These are phyloP conservation scores for Drosophila nasuta DNA, from an alignment of 1,140 invertebrate species.

Conservation along the genomic window DNA sequence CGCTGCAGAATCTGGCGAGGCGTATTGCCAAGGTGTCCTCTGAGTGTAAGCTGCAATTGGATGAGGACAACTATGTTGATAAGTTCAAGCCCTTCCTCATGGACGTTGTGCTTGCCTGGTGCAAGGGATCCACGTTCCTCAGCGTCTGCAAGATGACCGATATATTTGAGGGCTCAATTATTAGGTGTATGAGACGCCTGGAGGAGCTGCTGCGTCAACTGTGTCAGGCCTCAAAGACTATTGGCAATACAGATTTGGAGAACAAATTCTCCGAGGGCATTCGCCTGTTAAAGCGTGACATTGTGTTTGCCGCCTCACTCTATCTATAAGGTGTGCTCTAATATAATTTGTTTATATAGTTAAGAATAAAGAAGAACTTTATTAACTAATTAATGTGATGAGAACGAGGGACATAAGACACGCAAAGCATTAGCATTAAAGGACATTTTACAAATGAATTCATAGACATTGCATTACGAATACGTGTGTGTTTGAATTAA, in stretches of 20 bases:
- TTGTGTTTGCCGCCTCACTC: conserved; percentile 99
- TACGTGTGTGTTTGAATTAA: conserved; percentile 10
- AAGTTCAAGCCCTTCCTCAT: conserved; percentile 97
- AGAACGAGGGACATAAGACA: not conserved
- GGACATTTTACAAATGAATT: conserved; percentile 40
- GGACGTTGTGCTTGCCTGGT: conserved; percentile 99
- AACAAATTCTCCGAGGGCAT: conserved; percentile 98
- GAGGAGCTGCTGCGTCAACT: conserved; percentile 98
- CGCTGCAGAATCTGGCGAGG: conserved; percentile 92
- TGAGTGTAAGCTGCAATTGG: conserved; percentile 95
- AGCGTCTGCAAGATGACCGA: conserved; percentile 98
- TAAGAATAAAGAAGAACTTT: conserved; percentile 15
- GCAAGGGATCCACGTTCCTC: conserved; percentile 96
- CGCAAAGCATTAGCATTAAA: conserved; percentile 7
- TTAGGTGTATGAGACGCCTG: conserved; percentile 97
- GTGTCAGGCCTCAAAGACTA: conserved; percentile 97
- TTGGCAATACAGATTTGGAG: conserved; percentile 98
- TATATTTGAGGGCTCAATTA: conserved; percentile 99
- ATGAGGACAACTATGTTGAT: conserved; percentile 96
- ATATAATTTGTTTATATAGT: not conserved
- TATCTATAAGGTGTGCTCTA: conserved; percentile 91
- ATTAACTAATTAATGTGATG: conserved; percentile 3
- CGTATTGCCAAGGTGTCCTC: conserved; percentile 96
- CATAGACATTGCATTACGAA: conserved; percentile 4
- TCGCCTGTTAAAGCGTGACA: conserved; percentile 97